Base-by-base conservation (phyloP, 1,140 invertebrate species). In the Formica selysi region DNA sequence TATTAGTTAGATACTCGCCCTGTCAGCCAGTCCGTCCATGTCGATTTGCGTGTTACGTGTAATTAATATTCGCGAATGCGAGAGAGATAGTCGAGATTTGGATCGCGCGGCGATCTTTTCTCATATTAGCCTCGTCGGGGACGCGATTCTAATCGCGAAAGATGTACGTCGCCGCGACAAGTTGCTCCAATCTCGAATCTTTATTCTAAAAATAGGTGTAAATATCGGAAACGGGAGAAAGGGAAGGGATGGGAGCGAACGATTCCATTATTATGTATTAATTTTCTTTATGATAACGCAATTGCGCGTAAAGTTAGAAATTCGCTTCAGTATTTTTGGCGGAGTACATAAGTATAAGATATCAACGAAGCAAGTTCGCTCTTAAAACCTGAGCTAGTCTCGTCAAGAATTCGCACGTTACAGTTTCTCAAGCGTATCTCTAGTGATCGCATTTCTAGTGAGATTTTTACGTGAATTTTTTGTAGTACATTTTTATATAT, bases 1-100 rank as follows among this genome's bases (percentile, higher is more conserved):
- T 16, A 71, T 71, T 51, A 41, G 22, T 29, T 29, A 32, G 51
- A 38, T 29, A 8, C 32, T 80, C 38, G 38, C 29, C 67, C 36
- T 74, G n/a, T 83, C 78, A 32, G 26, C 79, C 79, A 83, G 79
- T 74, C 79, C 79, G 79, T 70, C 41, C 65, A 8, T 83, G 79
- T 87, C 62, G 67, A 76, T 80, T 83, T 48, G 54, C 76, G 11
- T 70, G 44, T 86, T 64, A 54, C 68, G 68, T 70, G 41, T 85
- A 84, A 85, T 13, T 51, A 41, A 65, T 64, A 51, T 54, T 65
- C 10, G 57, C 57, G 36, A 41, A 22, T 38, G 13, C 44, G 44
- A 48, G 13, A 48, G 11, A 48, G 48, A 29, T 29, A 65, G 36
- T 44, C 62, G 44, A 65, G 76, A 44, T 3, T 3, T n/a, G 64